phyloP scores from a whole-genome alignment of 2,113 vertebrate genomes.

The Sylvilagus bachmani region DNA sequence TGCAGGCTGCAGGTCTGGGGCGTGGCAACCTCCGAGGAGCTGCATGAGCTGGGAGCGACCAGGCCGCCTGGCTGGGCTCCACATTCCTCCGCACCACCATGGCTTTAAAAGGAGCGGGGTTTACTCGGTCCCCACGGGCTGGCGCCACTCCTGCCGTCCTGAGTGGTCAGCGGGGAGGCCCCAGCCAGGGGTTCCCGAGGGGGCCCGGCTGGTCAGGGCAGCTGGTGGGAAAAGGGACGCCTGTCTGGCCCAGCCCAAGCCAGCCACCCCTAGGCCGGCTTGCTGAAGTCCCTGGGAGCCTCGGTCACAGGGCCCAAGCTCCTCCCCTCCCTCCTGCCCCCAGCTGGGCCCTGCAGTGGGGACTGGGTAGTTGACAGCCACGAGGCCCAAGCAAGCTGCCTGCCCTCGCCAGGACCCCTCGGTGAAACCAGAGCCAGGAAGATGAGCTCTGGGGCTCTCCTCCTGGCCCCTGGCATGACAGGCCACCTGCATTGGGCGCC shows the following conservation, averaged over 20 bases:
- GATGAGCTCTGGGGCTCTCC: background rate
- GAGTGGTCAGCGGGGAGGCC: conserved; percentile 40
- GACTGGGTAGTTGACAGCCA: background rate
- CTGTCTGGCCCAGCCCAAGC: background rate
- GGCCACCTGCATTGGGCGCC: background rate
- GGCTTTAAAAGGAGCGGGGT: conserved; percentile 77
- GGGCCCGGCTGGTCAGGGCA: background rate
- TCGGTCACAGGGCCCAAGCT: background rate
- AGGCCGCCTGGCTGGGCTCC: conserved; percentile 46
- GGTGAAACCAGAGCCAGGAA: background rate
- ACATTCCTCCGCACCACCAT: conserved; percentile 53
- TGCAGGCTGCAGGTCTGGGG: background rate
- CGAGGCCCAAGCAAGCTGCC: background rate
- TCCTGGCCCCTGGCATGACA: no score
- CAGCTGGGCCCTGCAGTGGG: background rate
- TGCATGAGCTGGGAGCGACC: background rate
- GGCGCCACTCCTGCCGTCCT: background rate
- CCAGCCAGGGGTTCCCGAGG: background rate
- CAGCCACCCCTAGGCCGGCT: background rate
- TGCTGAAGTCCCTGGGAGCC: background rate
- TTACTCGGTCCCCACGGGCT: background rate
- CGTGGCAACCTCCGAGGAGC: conserved; percentile 1
- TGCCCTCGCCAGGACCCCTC: background rate
- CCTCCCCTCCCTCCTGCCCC: background rate
- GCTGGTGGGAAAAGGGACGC: background rate